Percentiles rank a stretch among this genome's conserved stretches.
phyloP scores from a whole-genome alignment of 2,888 invertebrate genomes.

The Bombylius discolor region DNA sequence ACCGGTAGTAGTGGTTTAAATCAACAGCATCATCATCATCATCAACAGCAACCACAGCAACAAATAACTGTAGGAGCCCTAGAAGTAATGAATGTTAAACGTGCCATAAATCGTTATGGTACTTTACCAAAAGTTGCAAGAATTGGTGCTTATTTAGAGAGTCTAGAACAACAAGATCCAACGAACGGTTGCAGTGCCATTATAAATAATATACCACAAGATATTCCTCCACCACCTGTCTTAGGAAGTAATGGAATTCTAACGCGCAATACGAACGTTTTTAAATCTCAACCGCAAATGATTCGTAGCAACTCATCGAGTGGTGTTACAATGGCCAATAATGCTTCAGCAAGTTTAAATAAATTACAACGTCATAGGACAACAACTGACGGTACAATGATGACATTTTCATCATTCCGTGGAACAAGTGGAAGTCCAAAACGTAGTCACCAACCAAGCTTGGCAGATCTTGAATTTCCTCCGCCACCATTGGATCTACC shows the following conservation, averaged over 20 bases:
- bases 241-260: conserved; percentile 1
- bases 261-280: conserved; percentile 21
- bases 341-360: conserved; percentile 44
- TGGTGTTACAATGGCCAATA: conserved; percentile 56
- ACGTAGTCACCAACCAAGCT: conserved; percentile 53
- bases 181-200: neutral
- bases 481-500: conserved; percentile 71
- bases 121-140: conserved; percentile 93
- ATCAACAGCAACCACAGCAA: conserved; percentile 17
- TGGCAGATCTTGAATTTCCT: conserved; percentile 77
- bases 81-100: conserved; percentile 89
- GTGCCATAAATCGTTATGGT: conserved; percentile 89
- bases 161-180: conserved; percentile 66
- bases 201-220: conserved; percentile 13
- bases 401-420: conserved; percentile 40
- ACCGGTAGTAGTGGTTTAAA: conserved; percentile 13
- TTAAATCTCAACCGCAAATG: conserved; percentile 63
- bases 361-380: conserved; percentile 44
- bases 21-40: conserved; percentile 23
- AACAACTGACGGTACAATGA: conserved; percentile 39
- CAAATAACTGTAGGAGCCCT: conserved; percentile 78
- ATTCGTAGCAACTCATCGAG: conserved; percentile 80
- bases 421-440: conserved; percentile 57
- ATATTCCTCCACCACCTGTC: conserved; percentile 16
- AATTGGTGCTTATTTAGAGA: conserved; percentile 92